phyloP scores from a whole-genome alignment of 1,140 invertebrate genomes.

The Zaprionus africanus region DNA sequence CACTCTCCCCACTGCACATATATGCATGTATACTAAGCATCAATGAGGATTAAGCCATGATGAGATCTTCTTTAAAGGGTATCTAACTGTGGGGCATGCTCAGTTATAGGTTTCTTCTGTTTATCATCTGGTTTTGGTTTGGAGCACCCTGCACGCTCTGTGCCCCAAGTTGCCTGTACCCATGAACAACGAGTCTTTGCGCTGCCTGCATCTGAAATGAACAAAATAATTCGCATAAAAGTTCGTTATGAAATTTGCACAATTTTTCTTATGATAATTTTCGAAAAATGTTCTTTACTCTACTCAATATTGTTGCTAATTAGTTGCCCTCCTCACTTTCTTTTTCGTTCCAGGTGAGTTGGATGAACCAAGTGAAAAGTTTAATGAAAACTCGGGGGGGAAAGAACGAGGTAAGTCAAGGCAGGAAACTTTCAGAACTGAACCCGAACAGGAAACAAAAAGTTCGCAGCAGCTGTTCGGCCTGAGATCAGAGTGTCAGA shows the following conservation, averaged over 20 bases:
- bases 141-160: no score
- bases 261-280: constrained; percentile 1
- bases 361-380: not conserved
- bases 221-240: no score
- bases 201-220: no score
- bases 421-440: constrained; percentile 7
- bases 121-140: constrained; percentile 71
- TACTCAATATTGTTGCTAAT: not conserved
- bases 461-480: constrained; percentile 33
- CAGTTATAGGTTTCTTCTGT: no score
- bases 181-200: no score
- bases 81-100: no score
- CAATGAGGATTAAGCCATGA: no score
- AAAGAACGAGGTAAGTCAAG: constrained; percentile 6
- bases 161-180: no score
- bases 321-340: not conserved
- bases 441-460: constrained; percentile 21
- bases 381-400: not conserved
- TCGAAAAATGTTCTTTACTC: not conserved
- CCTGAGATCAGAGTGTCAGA: constrained; percentile 37
- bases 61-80: no score
- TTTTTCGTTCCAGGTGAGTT: constrained; percentile 21
- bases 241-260: not conserved
- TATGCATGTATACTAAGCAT: no score
- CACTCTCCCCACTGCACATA: no score